Evolutionary conservation across 2,113 vertebrate genomes (phyloP), one percentile per base, ranked within the genome.

Genomic region (Ameiurus melas): DNA sequence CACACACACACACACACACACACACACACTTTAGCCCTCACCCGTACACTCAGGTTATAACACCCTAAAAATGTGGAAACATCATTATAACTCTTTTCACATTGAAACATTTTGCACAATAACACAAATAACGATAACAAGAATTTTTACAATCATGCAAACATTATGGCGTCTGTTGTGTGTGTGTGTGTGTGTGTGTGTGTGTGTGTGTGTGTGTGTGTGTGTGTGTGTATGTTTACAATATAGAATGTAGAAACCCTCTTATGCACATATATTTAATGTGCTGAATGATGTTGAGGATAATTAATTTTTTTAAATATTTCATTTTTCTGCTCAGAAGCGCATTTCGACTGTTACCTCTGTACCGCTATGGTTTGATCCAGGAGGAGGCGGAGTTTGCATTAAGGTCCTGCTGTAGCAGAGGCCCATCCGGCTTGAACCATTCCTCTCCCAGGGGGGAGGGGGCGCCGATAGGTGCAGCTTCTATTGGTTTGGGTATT

Each of bases 391-490:
- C 91, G 85, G 95, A 93, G 91, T 94, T 94, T 91, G 94, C 93
- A 93, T 93, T 94, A 93, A 94, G 94, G 92, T 94, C 93, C 93
- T 94, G 93, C 92, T 93, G 93, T 60, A 94, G 90, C 91, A 95
- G 93, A 89, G 92, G 92, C 91, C 92, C 92, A 88, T 94, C 94
- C 30, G 91, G 90, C 92, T 92, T 94, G 92, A 94, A 93, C 94
- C 94, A 96, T 55, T 93, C 94, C 89, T 93, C 94, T 87, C 90
- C 91, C 89, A 92, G 91, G 86, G 92, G 93, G 89, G 93, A 93
- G 64, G 89, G 90, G 87, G 91, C 89, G 90, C 93, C 92, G 93
- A 91, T 92, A 77, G 90, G 91, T 87, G 92, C 90, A 68, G 85
- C 83, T 53, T 93, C 92, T 91, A 85, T 14, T 87, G 85, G 91